phyloP scores from a whole-genome alignment of 2,888 invertebrate genomes.

The Xestia sexstrigata region DNA sequence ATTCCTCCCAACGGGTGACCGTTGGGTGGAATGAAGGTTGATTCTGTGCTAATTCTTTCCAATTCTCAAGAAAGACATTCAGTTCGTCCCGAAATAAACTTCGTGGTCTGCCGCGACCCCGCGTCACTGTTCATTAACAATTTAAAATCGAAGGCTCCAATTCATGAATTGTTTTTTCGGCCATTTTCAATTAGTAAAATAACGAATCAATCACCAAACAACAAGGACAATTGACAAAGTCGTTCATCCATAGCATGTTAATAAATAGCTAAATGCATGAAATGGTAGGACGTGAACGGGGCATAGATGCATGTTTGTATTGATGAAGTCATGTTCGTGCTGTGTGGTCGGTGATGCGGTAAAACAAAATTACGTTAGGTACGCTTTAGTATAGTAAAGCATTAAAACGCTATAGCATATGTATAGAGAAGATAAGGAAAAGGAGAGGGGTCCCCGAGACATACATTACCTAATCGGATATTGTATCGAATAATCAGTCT shows the following conservation, averaged over 20 bases:
- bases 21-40: too few relatives aligned
- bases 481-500: background rate
- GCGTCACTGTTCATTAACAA: too few relatives aligned
- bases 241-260: constrained; percentile 2
- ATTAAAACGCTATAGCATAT: too few relatives aligned
- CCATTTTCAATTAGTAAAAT: constrained; percentile 3
- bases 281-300: background rate
- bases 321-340: constrained; percentile 18
- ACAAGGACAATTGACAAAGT: background rate
- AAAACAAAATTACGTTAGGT: background rate
- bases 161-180: background rate
- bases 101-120: too few relatives aligned
- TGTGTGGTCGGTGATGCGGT: background rate
- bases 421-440: too few relatives aligned
- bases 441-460: background rate
- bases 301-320: background rate
- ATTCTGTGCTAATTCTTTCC: too few relatives aligned
- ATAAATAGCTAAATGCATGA: background rate
- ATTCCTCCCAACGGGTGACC: too few relatives aligned
- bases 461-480: background rate
- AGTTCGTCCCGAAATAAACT: too few relatives aligned
- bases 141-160: background rate
- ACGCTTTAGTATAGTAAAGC: too few relatives aligned
- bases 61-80: too few relatives aligned
- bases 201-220: background rate